These are phyloP conservation scores for Archaeoteleia sp. DNA, from an alignment of 2,888 invertebrate genomes.

Conservation along the genomic window DNA sequence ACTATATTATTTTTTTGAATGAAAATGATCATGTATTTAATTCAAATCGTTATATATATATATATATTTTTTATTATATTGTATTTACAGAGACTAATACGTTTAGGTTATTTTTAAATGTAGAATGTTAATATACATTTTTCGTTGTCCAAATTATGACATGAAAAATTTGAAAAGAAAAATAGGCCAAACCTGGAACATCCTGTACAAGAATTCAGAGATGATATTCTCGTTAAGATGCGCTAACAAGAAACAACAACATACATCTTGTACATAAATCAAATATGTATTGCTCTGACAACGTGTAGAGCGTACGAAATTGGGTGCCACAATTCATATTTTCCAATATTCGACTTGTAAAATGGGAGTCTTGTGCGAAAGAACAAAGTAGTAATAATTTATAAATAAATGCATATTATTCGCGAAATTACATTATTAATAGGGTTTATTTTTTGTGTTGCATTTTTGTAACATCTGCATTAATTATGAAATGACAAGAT, in stretches of 20 bases:
- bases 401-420: conserved; percentile 22
- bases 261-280: conserved; percentile 37
- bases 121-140: too few species aligned
- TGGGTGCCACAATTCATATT: conserved; percentile 42
- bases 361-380: conserved; percentile 39
- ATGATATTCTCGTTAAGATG: conserved; percentile 19
- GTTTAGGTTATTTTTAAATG: too few species aligned
- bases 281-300: conserved; percentile 22
- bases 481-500: too few species aligned
- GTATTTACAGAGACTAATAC: too few species aligned
- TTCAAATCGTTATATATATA: too few species aligned
- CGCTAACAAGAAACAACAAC: conserved; percentile 35
- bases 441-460: too few species aligned
- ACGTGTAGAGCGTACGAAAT: conserved; percentile 29
- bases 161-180: conserved; percentile 8
- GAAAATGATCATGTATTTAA: too few species aligned
- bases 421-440: too few species aligned
- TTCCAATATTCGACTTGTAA: conserved; percentile 33
- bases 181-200: conserved; percentile 22
- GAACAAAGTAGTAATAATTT: conserved; percentile 44
- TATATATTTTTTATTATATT: too few species aligned
- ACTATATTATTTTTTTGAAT: too few species aligned
- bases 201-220: conserved; percentile 1
- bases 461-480: too few species aligned
- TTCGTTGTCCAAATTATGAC: conserved; percentile 10